phyloP scores from a whole-genome alignment of 92 coral and sea anemone species.

The Phymanthus crucifer region DNA sequence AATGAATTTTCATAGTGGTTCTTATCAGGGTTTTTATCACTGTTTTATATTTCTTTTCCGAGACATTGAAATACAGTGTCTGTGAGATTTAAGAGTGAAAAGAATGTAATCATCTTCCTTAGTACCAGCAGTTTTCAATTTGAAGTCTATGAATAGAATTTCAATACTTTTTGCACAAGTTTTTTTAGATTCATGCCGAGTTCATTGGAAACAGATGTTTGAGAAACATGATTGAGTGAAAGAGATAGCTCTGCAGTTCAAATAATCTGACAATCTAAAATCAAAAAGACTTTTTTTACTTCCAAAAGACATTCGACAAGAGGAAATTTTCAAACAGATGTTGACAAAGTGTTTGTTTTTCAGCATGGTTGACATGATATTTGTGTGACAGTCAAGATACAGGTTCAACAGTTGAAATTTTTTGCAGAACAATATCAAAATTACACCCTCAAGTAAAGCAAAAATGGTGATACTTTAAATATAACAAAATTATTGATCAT shows the following conservation, averaged over 20 bases:
- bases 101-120: background rate
- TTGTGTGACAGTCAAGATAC: background rate
- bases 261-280: background rate
- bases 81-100: background rate
- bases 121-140: background rate
- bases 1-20: background rate
- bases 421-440: background rate
- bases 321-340: background rate
- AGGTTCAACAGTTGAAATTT: background rate
- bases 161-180: background rate
- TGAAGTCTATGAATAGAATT: background rate
- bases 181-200: background rate
- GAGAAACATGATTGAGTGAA: background rate
- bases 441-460: background rate
- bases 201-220: background rate
- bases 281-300: background rate
- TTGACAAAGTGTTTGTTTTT: background rate
- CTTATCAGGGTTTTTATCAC: background rate
- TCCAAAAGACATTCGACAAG: background rate
- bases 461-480: background rate
- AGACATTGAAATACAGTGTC: background rate
- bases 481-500: too few relatives aligned
- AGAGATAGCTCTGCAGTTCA: background rate
- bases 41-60: background rate
- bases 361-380: background rate